These are phyloP conservation scores for Platysteira castanea DNA, from an alignment of 2,113 vertebrate genomes.

Conservation along the genomic window DNA sequence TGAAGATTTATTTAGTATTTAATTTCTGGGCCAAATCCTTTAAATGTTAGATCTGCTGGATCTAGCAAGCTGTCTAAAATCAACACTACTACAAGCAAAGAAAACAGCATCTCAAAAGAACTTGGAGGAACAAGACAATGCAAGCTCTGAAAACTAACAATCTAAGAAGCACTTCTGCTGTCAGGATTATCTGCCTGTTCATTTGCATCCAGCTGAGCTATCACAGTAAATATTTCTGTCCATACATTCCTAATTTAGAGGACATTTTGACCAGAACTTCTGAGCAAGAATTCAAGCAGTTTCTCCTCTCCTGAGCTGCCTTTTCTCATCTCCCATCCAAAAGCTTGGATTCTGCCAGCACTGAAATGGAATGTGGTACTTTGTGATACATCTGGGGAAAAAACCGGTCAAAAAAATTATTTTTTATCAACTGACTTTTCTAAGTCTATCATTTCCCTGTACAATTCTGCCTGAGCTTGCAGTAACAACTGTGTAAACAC, in stretches of 20 bases:
- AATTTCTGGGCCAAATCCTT: neutral
- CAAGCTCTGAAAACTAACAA: neutral
- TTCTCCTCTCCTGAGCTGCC: neutral
- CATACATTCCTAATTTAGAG: neutral
- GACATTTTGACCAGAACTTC: neutral
- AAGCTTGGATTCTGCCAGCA: too few relatives aligned
- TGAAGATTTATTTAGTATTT: neutral
- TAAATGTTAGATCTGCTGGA: neutral
- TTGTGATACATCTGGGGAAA: neutral
- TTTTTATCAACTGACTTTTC: neutral
- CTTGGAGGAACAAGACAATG: neutral
- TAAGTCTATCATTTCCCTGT: neutral
- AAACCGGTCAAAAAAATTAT: neutral
- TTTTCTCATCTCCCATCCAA: neutral
- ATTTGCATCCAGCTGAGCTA: neutral
- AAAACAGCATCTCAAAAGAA: neutral
- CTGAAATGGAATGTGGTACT: neutral
- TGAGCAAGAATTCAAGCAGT: neutral
- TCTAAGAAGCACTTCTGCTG: neutral
- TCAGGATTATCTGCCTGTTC: neutral
- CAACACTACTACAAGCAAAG: neutral
- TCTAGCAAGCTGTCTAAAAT: neutral
- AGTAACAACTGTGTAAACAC: neutral
- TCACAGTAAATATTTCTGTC: neutral
- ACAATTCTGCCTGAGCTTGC: neutral